Evolutionary conservation across 1,140 invertebrate species (phyloP).

Genomic region (Trachymyrmex septentrionalis): DNA sequence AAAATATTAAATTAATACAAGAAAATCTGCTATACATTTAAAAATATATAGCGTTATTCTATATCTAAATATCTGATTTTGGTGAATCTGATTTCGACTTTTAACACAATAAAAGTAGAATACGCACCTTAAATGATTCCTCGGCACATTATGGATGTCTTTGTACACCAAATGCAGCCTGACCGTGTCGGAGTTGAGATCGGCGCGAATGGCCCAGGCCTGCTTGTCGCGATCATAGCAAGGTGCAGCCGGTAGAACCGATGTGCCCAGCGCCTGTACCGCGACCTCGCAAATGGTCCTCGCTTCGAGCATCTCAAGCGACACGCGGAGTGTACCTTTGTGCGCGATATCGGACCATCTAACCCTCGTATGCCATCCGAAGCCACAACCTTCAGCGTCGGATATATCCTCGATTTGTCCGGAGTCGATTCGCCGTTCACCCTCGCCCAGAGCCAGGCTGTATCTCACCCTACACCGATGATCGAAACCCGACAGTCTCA

Average conservation of each 20-base stretch:
- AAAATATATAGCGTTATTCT: neutral
- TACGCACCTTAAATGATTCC: conserved; percentile 91
- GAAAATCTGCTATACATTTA: neutral
- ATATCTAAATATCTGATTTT: neutral
- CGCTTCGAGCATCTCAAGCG: conserved; percentile 92
- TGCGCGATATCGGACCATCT: conserved; percentile 88
- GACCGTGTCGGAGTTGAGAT: conserved; percentile 93
- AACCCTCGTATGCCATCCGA: conserved; percentile 91
- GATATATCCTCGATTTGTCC: conserved; percentile 93
- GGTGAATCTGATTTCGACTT: neutral
- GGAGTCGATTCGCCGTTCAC: conserved; percentile 91
- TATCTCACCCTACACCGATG: conserved; percentile 92
- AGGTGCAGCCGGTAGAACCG: conserved; percentile 88
- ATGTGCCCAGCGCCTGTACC: conserved; percentile 84
- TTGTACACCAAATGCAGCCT: conserved; percentile 93
- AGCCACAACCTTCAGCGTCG: conserved; percentile 91
- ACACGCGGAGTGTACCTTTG: conserved; percentile 89
- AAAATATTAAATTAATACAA: neutral
- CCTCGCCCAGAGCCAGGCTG: conserved; percentile 91
- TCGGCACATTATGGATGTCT: conserved; percentile 94
- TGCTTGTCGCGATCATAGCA: conserved; percentile 95
- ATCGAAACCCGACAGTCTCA: conserved; percentile 93
- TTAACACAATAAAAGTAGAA: neutral
- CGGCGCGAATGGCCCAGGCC: conserved; percentile 93
- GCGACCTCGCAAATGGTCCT: conserved; percentile 91